These are phyloP conservation scores for Hemitrygon akajei DNA, from an alignment of 2,797 vertebrate genomes.

Conservation along the genomic window DNA sequence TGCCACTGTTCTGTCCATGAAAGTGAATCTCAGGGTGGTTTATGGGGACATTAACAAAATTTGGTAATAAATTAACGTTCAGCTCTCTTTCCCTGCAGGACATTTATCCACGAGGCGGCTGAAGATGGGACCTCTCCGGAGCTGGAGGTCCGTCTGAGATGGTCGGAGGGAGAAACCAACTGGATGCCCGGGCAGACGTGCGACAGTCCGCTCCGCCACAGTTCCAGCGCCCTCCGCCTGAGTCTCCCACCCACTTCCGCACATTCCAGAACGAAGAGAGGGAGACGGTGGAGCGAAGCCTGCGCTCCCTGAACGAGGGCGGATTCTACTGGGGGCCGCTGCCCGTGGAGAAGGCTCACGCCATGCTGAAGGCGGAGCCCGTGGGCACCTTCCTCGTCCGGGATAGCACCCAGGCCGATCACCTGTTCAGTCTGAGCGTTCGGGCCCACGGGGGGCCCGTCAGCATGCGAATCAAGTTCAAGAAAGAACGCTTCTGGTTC, in stretches of 20 bases:
- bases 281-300: conserved; percentile 53
- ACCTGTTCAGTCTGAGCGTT: conserved; percentile 52
- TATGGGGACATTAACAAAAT: no score
- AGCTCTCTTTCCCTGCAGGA: neutral
- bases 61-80: no score
- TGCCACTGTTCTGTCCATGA: no score
- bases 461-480: conserved; percentile 54
- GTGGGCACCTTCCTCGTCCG: conserved; percentile 57
- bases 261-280: conserved; percentile 52
- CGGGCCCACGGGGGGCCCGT: conserved; percentile 43
- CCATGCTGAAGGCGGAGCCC: conserved; percentile 48
- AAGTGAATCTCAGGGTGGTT: no score
- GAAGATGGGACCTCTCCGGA: conserved; percentile 43
- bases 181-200: conserved; percentile 38
- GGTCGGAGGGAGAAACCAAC: conserved; percentile 50
- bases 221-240: conserved; percentile 45
- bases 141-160: conserved; percentile 53
- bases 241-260: conserved; percentile 48
- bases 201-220: conserved; percentile 36
- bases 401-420: conserved; percentile 56
- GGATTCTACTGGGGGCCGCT: conserved; percentile 61
- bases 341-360: conserved; percentile 52
- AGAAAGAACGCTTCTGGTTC: conserved; percentile 51
- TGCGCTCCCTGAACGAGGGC: conserved; percentile 52
- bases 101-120: neutral